phyloP scores from a whole-genome alignment of 2,888 invertebrate genomes.

The Drosophila paracracens region DNA sequence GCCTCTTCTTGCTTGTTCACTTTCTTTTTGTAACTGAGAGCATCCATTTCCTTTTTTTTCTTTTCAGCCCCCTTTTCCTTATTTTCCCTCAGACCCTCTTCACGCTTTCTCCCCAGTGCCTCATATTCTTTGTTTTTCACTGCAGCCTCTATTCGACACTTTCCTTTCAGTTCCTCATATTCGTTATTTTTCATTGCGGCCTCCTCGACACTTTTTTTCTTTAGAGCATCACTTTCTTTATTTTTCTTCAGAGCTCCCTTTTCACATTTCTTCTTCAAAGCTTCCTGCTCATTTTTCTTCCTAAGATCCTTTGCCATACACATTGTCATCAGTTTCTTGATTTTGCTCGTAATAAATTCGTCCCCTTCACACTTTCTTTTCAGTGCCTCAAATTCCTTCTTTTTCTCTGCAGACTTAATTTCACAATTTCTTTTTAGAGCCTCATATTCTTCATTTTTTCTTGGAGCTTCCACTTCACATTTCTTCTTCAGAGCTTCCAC shows the following conservation, averaged over 20 bases:
- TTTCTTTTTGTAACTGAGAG: neutral
- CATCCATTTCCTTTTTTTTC: neutral
- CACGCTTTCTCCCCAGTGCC: neutral
- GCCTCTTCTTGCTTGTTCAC: neutral
- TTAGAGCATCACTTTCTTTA: neutral
- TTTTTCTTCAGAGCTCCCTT: neutral
- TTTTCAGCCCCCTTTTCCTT: neutral
- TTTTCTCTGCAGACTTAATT: neutral
- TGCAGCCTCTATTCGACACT: neutral
- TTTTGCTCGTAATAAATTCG: too few species aligned
- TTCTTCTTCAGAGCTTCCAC: neutral
- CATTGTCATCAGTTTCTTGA: neutral
- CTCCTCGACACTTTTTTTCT: neutral
- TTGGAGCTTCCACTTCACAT: neutral
- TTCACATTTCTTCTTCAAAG: neutral
- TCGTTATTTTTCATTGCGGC: neutral
- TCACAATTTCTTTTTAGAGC: neutral
- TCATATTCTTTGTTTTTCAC: neutral
- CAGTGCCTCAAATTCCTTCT: neutral
- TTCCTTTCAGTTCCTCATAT: neutral
- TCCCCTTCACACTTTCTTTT: neutral
- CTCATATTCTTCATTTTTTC: neutral
- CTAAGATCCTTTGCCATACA: neutral
- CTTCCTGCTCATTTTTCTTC: neutral
- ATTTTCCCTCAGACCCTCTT: neutral